A percentile compares a stretch with the other conserved stretches of the same genome.
Conservation (phyloP, 2,888 invertebrate genomes). For the Rhorus exstirpatorius region DNA sequence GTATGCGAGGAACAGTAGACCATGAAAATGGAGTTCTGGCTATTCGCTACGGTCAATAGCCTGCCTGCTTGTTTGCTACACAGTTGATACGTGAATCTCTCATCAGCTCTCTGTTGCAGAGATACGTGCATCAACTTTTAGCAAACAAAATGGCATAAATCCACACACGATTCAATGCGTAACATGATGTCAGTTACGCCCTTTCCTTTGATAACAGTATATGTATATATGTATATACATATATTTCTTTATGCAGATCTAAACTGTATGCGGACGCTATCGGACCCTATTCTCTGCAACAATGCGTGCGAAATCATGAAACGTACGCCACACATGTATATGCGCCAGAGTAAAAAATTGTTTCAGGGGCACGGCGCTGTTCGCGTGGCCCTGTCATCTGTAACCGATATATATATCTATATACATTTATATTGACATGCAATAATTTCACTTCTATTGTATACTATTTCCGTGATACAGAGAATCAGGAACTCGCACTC, state of each 20-base stretch:
- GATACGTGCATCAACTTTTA: not conserved
- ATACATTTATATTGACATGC: slow-evolving; percentile 1
- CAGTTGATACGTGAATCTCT: slow-evolving; percentile 62
- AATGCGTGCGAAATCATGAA: slow-evolving; percentile 60
- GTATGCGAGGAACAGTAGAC: slow-evolving; percentile 37
- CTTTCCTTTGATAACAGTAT: too few species aligned
- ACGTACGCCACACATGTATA: slow-evolving; percentile 28
- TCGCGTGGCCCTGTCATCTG: slow-evolving; percentile 68
- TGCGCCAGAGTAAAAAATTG: slow-evolving; percentile 46
- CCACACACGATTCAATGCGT: not conserved
- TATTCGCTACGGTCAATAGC: slow-evolving; percentile 63
- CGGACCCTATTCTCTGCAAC: slow-evolving; percentile 57
- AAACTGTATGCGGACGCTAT: slow-evolving; percentile 62
- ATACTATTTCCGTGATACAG: slow-evolving; percentile 38
- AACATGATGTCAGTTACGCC: not conserved
- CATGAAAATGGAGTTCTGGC: slow-evolving; percentile 65
- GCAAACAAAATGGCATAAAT: slow-evolving; percentile 11
- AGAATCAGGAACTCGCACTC: slow-evolving; percentile 30
- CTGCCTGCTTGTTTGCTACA: slow-evolving; percentile 58
- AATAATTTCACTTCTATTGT: slow-evolving; percentile 30
- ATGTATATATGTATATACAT: not conserved
- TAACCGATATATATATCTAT: slow-evolving; percentile 57
- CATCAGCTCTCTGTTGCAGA: slow-evolving; percentile 41
- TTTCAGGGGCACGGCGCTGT: slow-evolving; percentile 47
- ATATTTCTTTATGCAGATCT: slow-evolving; percentile 18